Evolutionary conservation across 2,797 vertebrate species (phyloP), one percentile per base, ranked within the genome.

Genomic region (Stomatorhinus walkeri): DNA sequence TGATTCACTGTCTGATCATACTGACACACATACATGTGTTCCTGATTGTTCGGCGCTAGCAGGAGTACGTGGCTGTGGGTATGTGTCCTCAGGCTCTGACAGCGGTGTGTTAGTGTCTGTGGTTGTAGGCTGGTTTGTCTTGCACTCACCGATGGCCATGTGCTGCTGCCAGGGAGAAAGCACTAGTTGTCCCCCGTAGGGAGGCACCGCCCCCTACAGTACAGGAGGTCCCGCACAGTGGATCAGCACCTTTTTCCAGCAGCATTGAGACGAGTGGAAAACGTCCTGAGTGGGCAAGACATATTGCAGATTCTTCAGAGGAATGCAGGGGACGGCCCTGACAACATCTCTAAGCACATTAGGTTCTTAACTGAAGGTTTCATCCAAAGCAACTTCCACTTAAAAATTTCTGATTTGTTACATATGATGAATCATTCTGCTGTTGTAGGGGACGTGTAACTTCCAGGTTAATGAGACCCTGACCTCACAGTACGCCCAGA

Each of bases 261-360:
- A 99, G 95, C 95, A 99, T 95, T 95, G 95, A 97, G 94, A 99
- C 98, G 90, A 99, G 94, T 93, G 99, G 98, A 95, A 98, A 98
- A 95, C 98, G 98, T 93, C 98, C 98, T 99, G 95, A 72, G 91
- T 56, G 89, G 79, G 85, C 54, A 7, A 32, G 22, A 52, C 7
- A 52, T 28, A 54, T 90, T 36, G 89, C 54, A 86, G 89, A 52
- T 22, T 5, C 16, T 72, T 54, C 79, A 88, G 40, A 84, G 83
- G 46, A 28, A 89, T 52, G 19, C 22, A 9, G 43, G 86, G 19
- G 48, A 46, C 10, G 0, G 22, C 40, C 28, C 40, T 85, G 54
- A 10, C 19, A 5, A 48, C 61, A 36, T 51, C 54, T 89, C 4
- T 2, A 52, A 79, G 72, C 32, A 43, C 72, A 36, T 40, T 43